phyloP scores from a whole-genome alignment of 2,888 invertebrate genomes.

The Chrysopilus asiliformis region DNA sequence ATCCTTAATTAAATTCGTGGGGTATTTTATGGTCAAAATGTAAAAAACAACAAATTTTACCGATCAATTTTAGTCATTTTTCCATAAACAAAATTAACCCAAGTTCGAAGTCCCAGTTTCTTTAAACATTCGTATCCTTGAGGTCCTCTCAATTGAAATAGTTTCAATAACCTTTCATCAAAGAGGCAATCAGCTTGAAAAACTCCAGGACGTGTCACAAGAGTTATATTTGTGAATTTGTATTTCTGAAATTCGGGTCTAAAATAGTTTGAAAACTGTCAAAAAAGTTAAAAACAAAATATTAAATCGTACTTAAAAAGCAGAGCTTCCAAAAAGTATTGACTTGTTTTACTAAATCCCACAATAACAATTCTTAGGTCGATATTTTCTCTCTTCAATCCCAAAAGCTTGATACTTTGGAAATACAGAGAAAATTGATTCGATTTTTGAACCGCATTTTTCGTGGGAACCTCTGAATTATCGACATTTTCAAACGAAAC shows the following conservation, averaged over 20 bases:
- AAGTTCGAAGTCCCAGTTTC: slow-evolving; percentile 45
- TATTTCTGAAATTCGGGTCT: slow-evolving; percentile 37
- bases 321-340: slow-evolving; percentile 46
- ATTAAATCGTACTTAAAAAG: slow-evolving; percentile 36
- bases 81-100: slow-evolving; percentile 51
- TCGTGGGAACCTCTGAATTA: slow-evolving; percentile 2
- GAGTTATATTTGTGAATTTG: slow-evolving; percentile 52
- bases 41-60: too few relatives aligned
- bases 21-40: too few relatives aligned
- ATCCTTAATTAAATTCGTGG: too few relatives aligned
- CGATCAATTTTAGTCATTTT: slow-evolving; percentile 44
- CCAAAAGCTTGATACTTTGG: slow-evolving; percentile 38
- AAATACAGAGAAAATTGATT: slow-evolving; percentile 35
- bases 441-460: slow-evolving; percentile 8
- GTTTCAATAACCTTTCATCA: neutral
- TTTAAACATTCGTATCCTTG: slow-evolving; percentile 43
- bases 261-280: neutral
- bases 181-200: slow-evolving; percentile 2
- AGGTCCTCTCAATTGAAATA: neutral
- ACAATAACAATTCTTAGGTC: slow-evolving; percentile 48
- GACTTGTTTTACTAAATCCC: slow-evolving; percentile 47
- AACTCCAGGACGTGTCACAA: slow-evolving; percentile 54
- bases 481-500: slow-evolving; percentile 2
- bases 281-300: slow-evolving; percentile 10
- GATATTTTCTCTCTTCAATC: slow-evolving; percentile 37